Conservation (phyloP, 2,113 vertebrate genomes). For the Aramus guarauna region DNA sequence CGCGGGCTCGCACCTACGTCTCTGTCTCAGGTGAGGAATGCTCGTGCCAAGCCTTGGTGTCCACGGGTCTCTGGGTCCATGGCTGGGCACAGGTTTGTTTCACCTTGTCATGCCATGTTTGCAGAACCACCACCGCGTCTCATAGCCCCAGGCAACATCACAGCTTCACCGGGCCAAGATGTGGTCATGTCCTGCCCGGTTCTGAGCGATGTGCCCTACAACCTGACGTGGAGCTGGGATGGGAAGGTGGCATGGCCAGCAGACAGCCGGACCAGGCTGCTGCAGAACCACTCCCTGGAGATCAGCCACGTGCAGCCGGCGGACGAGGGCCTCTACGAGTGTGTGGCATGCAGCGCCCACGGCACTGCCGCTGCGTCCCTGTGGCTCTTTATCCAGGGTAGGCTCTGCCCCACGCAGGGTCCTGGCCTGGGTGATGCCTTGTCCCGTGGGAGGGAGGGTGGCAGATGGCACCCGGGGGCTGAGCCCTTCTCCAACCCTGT, state of each 20-base stretch:
- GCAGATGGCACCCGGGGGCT: accelerated
- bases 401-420: accelerated
- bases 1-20: conserved; percentile 75
- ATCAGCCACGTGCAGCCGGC: conserved; percentile 59
- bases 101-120: accelerated
- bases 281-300: conserved; percentile 78
- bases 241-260: conserved; percentile 50
- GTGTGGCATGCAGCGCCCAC: conserved; percentile 71
- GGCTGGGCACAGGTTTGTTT: neutral
- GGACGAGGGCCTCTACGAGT: conserved; percentile 84
- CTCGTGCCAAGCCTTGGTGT: accelerated
- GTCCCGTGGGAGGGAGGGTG: accelerated
- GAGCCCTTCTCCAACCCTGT: neutral
- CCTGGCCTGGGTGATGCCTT: accelerated
- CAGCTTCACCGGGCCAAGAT: conserved; percentile 72
- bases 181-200: conserved; percentile 81
- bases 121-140: conserved; percentile 83
- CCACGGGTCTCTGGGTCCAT: accelerated
- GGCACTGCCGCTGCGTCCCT: conserved; percentile 72
- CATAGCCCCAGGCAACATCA: conserved; percentile 76
- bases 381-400: conserved; percentile 88
- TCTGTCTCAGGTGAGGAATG: conserved; percentile 80
- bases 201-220: conserved; percentile 77
- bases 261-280: conserved; percentile 62
- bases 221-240: conserved; percentile 84